Evolutionary conservation across 2,797 vertebrate species (phyloP).

Genomic region (Darevskia nairensis): DNA sequence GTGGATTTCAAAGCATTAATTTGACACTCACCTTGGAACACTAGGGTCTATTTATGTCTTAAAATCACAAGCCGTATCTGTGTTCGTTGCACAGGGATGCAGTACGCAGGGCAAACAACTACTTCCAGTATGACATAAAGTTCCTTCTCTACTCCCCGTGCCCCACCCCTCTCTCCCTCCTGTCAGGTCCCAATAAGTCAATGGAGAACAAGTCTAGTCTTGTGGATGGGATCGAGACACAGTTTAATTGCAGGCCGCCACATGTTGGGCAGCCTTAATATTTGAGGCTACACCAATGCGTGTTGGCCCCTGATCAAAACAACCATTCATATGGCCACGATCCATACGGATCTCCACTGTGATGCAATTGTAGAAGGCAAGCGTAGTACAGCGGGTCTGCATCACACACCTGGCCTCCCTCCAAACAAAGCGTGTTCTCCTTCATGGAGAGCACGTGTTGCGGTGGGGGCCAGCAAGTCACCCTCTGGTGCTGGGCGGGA

Average conservation of each 20-base stretch:
- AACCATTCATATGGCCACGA: conserved; percentile 4
- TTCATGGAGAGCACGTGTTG: too few relatives aligned
- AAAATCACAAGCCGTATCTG: conserved; percentile 43
- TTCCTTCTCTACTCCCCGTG: conserved; percentile 20
- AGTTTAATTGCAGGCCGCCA: conserved; percentile 38
- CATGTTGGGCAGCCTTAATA: conserved; percentile 28
- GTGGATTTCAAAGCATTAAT: conserved; percentile 49
- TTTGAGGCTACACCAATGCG: conserved; percentile 39
- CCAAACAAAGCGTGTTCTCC: too few relatives aligned
- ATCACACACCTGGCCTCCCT: too few relatives aligned
- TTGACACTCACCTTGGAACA: conserved; percentile 48
- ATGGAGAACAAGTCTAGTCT: conserved; percentile 38
- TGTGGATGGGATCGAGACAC: conserved; percentile 23
- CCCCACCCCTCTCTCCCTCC: background rate
- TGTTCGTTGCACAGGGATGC: conserved; percentile 37
- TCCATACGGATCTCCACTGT: background rate
- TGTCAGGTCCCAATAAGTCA: conserved; percentile 34
- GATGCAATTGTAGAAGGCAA: conserved; percentile 3
- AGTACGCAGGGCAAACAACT: conserved; percentile 31
- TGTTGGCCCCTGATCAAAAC: conserved; percentile 35
- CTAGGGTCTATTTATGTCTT: conserved; percentile 46
- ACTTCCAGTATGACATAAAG: conserved; percentile 46
- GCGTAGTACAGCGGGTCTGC: background rate
- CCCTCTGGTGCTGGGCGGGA: too few relatives aligned
- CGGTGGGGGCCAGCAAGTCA: too few relatives aligned